A percentile compares a stretch with the other conserved stretches of the same genome.
Evolutionary conservation across 2,888 invertebrate genomes (phyloP).

Genomic region (Rotaria socialis): DNA sequence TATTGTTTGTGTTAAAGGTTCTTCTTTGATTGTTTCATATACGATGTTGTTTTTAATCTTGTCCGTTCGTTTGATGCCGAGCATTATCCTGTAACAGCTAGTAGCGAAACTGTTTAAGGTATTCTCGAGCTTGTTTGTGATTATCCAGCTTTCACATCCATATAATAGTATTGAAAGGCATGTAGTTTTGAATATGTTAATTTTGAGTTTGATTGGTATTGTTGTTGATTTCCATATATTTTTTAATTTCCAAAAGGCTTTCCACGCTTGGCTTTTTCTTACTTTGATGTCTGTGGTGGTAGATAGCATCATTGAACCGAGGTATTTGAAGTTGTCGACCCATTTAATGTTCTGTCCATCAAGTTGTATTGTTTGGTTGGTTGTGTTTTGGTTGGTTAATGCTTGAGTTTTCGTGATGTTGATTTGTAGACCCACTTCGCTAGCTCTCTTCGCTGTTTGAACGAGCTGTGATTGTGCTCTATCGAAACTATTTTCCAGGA

Average conservation of each 20-base stretch:
- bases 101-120: not conserved
- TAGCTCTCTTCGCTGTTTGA: no score
- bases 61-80: not conserved
- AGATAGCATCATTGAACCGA: not conserved
- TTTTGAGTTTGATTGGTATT: not conserved
- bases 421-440: no score
- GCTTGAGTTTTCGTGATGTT: no score
- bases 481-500: no score
- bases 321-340: no score
- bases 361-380: no score
- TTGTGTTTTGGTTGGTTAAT: no score
- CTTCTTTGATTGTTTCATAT: not conserved
- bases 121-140: not conserved
- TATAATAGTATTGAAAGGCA: not conserved
- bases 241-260: constrained; percentile 11
- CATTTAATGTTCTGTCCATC: no score
- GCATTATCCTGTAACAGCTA: not conserved
- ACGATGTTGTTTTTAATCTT: not conserved
- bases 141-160: not conserved
- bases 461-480: no score
- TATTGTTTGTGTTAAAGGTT: not conserved
- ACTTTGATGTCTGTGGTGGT: not conserved
- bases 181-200: not conserved
- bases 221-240: not conserved
- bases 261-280: not conserved